A percentile compares a stretch with the other conserved stretches of the same genome.
These are phyloP conservation scores for Lutjanus argentimaculatus DNA, from an alignment of 2,797 vertebrate genomes.

Conservation along the genomic window DNA sequence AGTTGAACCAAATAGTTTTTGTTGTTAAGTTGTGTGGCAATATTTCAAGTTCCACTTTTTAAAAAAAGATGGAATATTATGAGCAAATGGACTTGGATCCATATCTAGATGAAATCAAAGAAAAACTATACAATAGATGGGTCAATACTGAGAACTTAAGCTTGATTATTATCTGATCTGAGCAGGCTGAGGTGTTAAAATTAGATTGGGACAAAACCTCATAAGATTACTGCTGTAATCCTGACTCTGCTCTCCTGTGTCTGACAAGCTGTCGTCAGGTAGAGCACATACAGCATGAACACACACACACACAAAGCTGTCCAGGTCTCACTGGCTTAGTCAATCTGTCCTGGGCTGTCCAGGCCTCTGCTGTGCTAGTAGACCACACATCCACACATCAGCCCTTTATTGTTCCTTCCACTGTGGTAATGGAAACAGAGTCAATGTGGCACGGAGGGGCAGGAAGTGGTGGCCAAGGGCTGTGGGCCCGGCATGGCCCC, in stretches of 20 bases:
- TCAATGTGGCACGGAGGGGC: slow-evolving; percentile 77
- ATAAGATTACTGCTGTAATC: slow-evolving; percentile 48
- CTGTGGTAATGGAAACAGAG: slow-evolving; percentile 87
- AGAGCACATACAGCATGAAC: slow-evolving; percentile 16
- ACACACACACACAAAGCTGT: slow-evolving; percentile 38
- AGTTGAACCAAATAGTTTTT: no score
- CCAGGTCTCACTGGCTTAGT: slow-evolving; percentile 56
- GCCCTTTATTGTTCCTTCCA: slow-evolving; percentile 87
- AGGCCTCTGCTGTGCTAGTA: slow-evolving; percentile 65
- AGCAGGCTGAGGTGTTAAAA: slow-evolving; percentile 45
- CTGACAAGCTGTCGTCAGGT: slow-evolving; percentile 64
- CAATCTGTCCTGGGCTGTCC: slow-evolving; percentile 66
- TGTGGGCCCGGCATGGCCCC: slow-evolving; percentile 71
- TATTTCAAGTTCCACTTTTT: no score
- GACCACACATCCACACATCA: slow-evolving; percentile 85
- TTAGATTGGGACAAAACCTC: slow-evolving; percentile 33
- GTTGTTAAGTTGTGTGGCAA: no score
- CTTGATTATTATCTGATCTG: slow-evolving; percentile 12
- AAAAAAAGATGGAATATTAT: neutral
- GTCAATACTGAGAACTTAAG: slow-evolving; percentile 24
- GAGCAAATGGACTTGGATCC: neutral
- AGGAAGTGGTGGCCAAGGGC: slow-evolving; percentile 79
- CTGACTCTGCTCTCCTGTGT: slow-evolving; percentile 33
- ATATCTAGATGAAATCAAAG: neutral
- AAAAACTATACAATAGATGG: slow-evolving; percentile 10